Evolutionary conservation across 35 echinoderm and acorn worm species (phyloP), one percentile per base, ranked within the genome.

Genomic region (Diadema setosum): DNA sequence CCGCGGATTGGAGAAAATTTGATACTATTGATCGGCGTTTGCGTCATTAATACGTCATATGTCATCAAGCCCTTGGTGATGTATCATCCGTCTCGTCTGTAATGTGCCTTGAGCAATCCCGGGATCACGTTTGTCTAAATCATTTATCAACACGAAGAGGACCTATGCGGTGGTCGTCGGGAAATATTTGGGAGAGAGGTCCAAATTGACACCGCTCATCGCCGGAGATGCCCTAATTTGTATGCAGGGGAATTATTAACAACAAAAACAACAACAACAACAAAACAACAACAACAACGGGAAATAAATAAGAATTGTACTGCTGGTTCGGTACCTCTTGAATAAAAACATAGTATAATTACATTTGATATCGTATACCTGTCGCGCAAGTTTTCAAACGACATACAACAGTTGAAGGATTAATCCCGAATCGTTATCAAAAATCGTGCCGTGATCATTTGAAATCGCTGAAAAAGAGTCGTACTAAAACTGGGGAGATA

Each of bases 11-110:
- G 63, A 15, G 5, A 34, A 35, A 36, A 78, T 78, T 78, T 78
- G 73, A 78, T 78, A 78, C 73, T 78, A 43, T 78, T 44, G 73
- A 44, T 78, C 35, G 7, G 25, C 37, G 37, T 33, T 44, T 78
- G 73, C 73, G 73, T 78, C 73, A 78, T 44, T 78, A 78, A 78
- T 78, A 78, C 73, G 73, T 78, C 73, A 78, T 41, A 21, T 42
- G 9, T 42, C 3, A 78, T 78, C 36, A 78, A 78, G 40, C 73
- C 37, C 35, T 20, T 42, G 73, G 24, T 78, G 73, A 78, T 78
- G 73, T 33, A 31, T 32, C 63, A 9, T 67, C 35, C 25, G 17
- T 17, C 5, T n/a, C 44, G 12, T 78, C 73, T n/a, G 29, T 40
- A 23, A 5, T 42, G 24, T 44, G 9, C 73, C 73, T 14, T 21